Evolutionary conservation across 1,140 invertebrate genomes (phyloP).

Genomic region (Bombus pascuorum): DNA sequence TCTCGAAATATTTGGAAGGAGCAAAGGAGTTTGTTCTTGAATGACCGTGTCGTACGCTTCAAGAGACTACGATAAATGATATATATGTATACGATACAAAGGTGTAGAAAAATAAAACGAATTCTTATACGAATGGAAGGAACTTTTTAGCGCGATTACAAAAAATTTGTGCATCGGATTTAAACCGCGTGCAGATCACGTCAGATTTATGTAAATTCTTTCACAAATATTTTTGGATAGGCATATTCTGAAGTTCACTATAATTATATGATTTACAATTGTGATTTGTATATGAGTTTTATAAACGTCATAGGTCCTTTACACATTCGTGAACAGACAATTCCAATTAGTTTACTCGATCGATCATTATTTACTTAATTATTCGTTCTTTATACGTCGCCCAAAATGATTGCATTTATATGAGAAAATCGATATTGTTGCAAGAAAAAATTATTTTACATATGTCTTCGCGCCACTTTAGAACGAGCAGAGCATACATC

Average conservation of each 20-base stretch:
- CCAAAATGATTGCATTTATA: no score
- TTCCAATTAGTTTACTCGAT: background rate
- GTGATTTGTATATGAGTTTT: background rate
- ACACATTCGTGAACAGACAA: background rate
- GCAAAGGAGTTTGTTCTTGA: background rate
- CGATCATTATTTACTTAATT: background rate
- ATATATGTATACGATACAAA: background rate
- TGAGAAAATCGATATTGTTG: background rate
- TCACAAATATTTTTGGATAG: no score
- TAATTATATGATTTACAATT: background rate
- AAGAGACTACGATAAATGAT: background rate
- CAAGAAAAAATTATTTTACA: background rate
- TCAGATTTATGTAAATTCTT: no score
- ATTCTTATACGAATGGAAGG: background rate
- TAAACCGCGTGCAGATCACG: no score
- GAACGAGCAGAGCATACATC: background rate
- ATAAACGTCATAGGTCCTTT: background rate
- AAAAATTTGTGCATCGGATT: background rate
- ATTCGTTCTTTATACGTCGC: no score
- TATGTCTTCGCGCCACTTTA: no score
- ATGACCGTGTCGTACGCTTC: background rate
- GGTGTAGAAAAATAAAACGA: background rate
- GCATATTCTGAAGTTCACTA: no score
- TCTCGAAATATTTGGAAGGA: background rate
- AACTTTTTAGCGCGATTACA: background rate